Percentiles rank a stretch among this genome's conserved stretches.
phyloP scores from a whole-genome alignment of 2,797 vertebrate species.

The Otolemur crassicaudatus region DNA sequence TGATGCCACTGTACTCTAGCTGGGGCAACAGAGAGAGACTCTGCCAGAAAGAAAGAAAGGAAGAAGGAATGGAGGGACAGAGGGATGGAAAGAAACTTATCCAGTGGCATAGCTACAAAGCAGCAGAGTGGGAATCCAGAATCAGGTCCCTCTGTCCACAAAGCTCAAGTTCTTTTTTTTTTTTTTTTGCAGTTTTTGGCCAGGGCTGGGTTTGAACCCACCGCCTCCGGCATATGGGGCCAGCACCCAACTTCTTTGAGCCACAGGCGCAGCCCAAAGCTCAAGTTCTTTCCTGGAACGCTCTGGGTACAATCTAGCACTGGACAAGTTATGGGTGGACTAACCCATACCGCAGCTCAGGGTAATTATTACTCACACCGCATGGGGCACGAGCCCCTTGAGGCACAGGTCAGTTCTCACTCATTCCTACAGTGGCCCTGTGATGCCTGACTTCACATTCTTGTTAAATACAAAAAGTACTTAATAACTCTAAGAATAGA shows the following conservation, averaged over 20 bases:
- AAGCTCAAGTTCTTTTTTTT: not conserved
- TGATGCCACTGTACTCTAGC: no score
- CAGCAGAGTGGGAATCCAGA: not conserved
- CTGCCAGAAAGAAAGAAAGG: no score
- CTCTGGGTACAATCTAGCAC: fast-evolving
- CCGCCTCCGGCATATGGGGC: no score
- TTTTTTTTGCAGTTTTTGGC: no score
- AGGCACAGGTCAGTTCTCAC: not conserved
- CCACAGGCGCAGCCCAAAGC: no score
- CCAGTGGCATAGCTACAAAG: not conserved
- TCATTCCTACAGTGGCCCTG: fast-evolving
- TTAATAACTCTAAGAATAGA: not conserved
- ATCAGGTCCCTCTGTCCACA: not conserved
- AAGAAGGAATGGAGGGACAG: no score
- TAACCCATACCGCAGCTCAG: not conserved
- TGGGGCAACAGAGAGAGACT: no score
- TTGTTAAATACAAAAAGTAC: not conserved
- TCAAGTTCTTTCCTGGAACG: not conserved
- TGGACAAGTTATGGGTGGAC: not conserved
- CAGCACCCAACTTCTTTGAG: no score
- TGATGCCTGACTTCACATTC: not conserved
- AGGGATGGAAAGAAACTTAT: not conserved
- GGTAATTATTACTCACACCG: not conserved
- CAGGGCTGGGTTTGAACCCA: no score
- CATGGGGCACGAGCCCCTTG: no score